Base-by-base conservation (phyloP, 2,888 invertebrate genomes). In the Yponomeuta evonymella region DNA sequence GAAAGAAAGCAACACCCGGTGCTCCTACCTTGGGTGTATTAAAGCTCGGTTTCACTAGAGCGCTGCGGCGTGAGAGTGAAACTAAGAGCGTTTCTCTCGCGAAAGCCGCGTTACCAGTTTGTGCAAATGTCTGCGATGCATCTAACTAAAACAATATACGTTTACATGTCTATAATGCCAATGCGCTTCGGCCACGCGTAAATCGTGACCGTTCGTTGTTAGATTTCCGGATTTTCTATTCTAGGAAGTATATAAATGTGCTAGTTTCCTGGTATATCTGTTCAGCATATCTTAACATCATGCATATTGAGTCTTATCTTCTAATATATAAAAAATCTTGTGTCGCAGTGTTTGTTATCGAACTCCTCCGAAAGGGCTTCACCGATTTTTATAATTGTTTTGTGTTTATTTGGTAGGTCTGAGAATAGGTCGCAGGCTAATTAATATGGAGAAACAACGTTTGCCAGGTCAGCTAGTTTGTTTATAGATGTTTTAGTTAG, bases 81-180 rank as follows among this genome's bases (percentile, higher is more conserved):
- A 90, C 87, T 83, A 78, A 78, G 79, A 80, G 77, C 81, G 82
- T 89, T 89, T 90, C 88, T 85, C 86, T 78, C 76, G 87, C 77
- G 89, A 90, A 90, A 90, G 90, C 85, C 76, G 85, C 83, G 75
- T 78, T 79, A 88, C 88, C 80, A 82, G 86, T 86, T 78, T 78
- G 73, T 76, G 74, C 76, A 71, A 58, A 63, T 70, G 48, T 58
- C 72, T 62, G 62, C 69, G 48, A 62, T 72, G 72, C 71, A 72
- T 73, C 51, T 9, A 48, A 71, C 67, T 70, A 70, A 23, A 65
- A 65, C 33, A 29, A 58, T 58, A 15, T 12, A 58, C 51, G 51
- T 58, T 58, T 12, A 58, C 51, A 15, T 58, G 51, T 58, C 51
- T 15, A 58, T 58, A 58, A 15, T 1, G 51, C 51, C 51, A 58